Base-by-base conservation (phyloP, 2,113 vertebrate species). In the Alethe castanea region DNA sequence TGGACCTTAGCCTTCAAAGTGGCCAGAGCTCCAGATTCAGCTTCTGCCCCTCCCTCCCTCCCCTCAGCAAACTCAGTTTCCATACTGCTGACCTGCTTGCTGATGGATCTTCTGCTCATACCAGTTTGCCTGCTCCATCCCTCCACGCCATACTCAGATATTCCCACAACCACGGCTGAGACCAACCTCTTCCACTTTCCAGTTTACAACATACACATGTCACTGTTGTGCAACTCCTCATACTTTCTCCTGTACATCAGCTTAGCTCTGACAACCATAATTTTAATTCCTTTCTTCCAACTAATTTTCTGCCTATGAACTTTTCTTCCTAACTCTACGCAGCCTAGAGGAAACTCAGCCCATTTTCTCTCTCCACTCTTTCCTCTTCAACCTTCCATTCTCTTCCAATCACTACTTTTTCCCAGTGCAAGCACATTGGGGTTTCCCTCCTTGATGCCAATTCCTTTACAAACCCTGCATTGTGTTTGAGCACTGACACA, bases 151-250 rank as follows among this genome's bases (percentile, higher is more conserved):
- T 33, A 33, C 8, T 20, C 59, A 53, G 31, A 40, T 31, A 50
- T 13, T 70, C 36, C 36, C 56, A 61, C 35, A 54, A 64, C 6
- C 29, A 79, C 61, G 29, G 12, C 8, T 0, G 2, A 71, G 20
- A 67, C 24, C 29, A 29, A 28, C 13, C 14, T 69, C 20, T 28
- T 50, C 54, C 62, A 66, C 28, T 33, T 69, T 60, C 40, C 20
- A 45, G 28, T 24, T 71, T 12, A 36, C 40, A 52, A 33, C 19
- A 50, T 2, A 22, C 1, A 5, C 2, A 0, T 1, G 4, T 70
- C 74, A 42, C 19, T 40, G 42, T 5, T 36, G 19, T 29, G 19
- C 29, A 64, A 9, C 19, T 84, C 64, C 57, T 72, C 87, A 50
- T 28, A 22, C 31, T 22, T 38, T 14, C 35, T 47, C 29, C 54